A percentile compares a stretch with the other conserved stretches of the same genome.
phyloP scores from a whole-genome alignment of 2,888 invertebrate species.

The Sarcophaga subvicina region DNA sequence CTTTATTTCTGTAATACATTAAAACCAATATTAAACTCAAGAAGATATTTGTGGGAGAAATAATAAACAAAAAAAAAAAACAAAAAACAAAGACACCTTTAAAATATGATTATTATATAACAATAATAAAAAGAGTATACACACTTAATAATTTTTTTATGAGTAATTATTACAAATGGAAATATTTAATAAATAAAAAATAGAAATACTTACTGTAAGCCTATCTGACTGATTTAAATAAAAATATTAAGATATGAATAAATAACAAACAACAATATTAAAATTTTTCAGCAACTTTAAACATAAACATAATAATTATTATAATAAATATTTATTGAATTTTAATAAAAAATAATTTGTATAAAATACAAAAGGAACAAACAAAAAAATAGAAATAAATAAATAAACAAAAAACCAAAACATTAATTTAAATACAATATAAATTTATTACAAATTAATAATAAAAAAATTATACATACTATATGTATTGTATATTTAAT shows the following conservation, averaged over 20 bases:
- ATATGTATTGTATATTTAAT: conserved; percentile 28
- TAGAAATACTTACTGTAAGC: conserved; percentile 56
- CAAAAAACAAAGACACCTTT: no score
- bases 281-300: conserved; percentile 53
- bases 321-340: conserved; percentile 12
- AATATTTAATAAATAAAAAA: background rate
- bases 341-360: background rate
- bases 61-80: no score
- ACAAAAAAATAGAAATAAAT: conserved; percentile 39
- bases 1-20: no score
- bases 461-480: background rate
- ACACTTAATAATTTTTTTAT: background rate
- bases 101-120: no score
- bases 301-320: conserved; percentile 41
- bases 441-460: no score
- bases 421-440: background rate
- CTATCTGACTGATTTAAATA: conserved; percentile 72
- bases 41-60: no score
- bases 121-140: no score
- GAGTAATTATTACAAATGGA: no score
- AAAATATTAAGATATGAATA: conserved; percentile 59
- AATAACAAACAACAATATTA: conserved; percentile 53
- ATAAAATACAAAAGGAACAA: conserved; percentile 41
- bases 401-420: conserved; percentile 19
- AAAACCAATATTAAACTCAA: no score